phyloP scores from a whole-genome alignment of 1,140 invertebrate species.

The Plectrocnemia conspersa region DNA sequence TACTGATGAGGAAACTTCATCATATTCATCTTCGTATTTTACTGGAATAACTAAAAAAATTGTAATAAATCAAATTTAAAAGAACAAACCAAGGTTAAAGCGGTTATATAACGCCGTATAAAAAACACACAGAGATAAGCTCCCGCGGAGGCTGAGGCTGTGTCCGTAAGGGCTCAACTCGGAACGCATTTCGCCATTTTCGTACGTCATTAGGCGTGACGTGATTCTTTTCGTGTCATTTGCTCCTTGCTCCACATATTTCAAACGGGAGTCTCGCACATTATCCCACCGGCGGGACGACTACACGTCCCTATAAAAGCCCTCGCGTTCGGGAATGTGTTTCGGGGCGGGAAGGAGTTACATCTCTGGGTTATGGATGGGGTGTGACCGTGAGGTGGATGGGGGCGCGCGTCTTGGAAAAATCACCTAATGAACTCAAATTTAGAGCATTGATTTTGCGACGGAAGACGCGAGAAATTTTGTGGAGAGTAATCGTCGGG shows the following conservation, averaged over 20 bases:
- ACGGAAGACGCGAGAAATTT: no score
- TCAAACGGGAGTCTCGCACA: conserved; percentile 22
- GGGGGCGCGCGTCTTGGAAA: no score
- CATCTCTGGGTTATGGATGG: neutral
- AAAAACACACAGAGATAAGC: neutral
- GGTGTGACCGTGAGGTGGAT: no score
- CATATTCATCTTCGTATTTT: no score
- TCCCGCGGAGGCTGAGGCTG: conserved; percentile 1
- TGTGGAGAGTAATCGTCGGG: no score
- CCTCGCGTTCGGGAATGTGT: neutral
- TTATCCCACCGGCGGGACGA: conserved; percentile 14
- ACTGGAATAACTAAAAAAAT: no score
- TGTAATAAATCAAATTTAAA: no score
- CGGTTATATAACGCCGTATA: neutral
- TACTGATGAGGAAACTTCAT: no score
- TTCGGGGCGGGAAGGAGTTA: neutral
- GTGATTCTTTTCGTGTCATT: conserved; percentile 33
- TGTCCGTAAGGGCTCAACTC: no score
- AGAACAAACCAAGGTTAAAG: neutral
- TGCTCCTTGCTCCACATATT: conserved; percentile 23
- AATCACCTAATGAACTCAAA: no score
- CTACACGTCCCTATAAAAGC: conserved; percentile 20
- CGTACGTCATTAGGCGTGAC: conserved; percentile 29
- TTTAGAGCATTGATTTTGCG: no score
- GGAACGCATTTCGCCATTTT: conserved; percentile 15